Conservation (phyloP, 1,140 invertebrate genomes). For the Microplitis demolitor region DNA sequence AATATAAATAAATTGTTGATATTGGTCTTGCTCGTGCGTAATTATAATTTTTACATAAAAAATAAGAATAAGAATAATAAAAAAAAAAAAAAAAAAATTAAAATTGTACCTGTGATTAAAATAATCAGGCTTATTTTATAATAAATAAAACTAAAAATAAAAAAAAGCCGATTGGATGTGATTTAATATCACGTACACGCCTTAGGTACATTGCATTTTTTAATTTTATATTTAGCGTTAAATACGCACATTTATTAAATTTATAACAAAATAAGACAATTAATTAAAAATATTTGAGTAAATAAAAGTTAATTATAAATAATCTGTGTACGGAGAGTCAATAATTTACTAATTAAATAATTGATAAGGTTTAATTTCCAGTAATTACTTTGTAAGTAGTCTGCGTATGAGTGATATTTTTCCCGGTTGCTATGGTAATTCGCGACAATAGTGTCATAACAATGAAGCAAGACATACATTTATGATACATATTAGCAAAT, state of each 20-base stretch:
- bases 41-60: too few relatives aligned
- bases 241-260: constrained; percentile 21
- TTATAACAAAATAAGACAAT: constrained; percentile 5
- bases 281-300: constrained; percentile 8
- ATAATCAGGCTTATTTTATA: not conserved
- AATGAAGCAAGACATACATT: not conserved
- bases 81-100: not conserved
- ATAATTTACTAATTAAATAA: too few relatives aligned
- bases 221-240: constrained; percentile 34
- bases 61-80: too few relatives aligned
- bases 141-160: too few relatives aligned
- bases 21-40: too few relatives aligned
- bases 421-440: constrained; percentile 9
- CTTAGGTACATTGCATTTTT: constrained; percentile 32
- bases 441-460: constrained; percentile 10
- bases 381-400: too few relatives aligned
- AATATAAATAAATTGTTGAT: too few relatives aligned
- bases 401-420: not conserved
- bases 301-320: not conserved
- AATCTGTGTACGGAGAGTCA: too few relatives aligned
- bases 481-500: too few relatives aligned
- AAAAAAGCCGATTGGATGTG: not conserved
- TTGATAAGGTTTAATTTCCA: too few relatives aligned
- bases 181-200: constrained; percentile 18
- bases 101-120: constrained; percentile 24